Evolutionary conservation across 2,888 invertebrate genomes (phyloP).

Genomic region (Acronicta alni): DNA sequence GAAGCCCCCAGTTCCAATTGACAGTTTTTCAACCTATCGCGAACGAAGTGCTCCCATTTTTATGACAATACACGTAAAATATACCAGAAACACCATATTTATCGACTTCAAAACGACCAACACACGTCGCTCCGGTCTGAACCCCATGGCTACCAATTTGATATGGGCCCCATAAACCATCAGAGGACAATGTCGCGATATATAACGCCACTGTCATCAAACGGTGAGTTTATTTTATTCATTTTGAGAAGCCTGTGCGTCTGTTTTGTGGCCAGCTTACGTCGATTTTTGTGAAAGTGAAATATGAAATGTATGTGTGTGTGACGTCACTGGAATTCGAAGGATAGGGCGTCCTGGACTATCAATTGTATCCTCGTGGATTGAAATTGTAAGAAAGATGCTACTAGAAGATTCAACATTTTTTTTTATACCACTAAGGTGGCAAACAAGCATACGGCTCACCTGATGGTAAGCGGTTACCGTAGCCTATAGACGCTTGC

Average conservation of each 20-base stretch:
- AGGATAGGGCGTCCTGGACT: not conserved
- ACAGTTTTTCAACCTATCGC: too few relatives aligned
- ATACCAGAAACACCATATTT: constrained; percentile 16
- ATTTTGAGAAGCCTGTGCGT: constrained; percentile 21
- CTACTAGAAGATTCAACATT: too few relatives aligned
- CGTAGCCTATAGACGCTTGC: too few relatives aligned
- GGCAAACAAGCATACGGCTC: too few relatives aligned
- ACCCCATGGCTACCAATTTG: constrained; percentile 53
- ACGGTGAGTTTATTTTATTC: constrained; percentile 37
- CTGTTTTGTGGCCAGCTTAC: constrained; percentile 23
- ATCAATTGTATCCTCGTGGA: too few relatives aligned
- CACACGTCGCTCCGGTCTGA: constrained; percentile 11
- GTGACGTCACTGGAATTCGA: not conserved
- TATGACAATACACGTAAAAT: not conserved
- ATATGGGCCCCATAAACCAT: constrained; percentile 54
- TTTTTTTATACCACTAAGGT: too few relatives aligned
- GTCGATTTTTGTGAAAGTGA: constrained; percentile 25
- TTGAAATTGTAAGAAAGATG: too few relatives aligned
- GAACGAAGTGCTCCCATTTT: too few relatives aligned
- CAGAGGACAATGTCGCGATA: constrained; percentile 60
- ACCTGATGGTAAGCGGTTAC: too few relatives aligned
- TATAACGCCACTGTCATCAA: constrained; percentile 56
- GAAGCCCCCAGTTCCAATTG: too few relatives aligned
- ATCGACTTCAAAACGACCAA: constrained; percentile 26
- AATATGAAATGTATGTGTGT: constrained; percentile 13